phyloP scores from a whole-genome alignment of 2,888 invertebrate species.

The Stenolophus ochropezus region DNA sequence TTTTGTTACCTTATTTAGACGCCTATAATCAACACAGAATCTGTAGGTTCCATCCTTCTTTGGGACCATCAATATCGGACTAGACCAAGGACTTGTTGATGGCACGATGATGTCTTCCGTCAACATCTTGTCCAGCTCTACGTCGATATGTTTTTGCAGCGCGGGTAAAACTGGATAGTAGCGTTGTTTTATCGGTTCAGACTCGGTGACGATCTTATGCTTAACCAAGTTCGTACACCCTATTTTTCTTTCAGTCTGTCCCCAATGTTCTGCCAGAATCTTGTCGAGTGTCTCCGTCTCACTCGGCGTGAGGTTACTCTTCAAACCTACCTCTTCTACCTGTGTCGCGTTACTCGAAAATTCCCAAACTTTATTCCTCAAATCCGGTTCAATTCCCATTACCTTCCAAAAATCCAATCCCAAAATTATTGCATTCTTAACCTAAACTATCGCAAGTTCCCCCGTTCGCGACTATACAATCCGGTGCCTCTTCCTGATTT shows the following conservation, averaged over 20 bases:
- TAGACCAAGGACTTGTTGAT: slow-evolving; percentile 65
- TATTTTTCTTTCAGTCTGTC: neutral
- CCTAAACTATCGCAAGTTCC: too few relatives aligned
- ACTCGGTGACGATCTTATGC: slow-evolving; percentile 51
- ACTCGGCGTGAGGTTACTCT: too few relatives aligned
- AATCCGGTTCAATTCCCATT: too few relatives aligned
- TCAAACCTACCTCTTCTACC: too few relatives aligned
- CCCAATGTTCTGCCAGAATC: neutral
- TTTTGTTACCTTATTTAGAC: slow-evolving; percentile 66
- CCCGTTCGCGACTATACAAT: too few relatives aligned
- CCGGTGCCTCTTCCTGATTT: too few relatives aligned
- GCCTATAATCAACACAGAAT: slow-evolving; percentile 67
- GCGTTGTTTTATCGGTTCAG: slow-evolving; percentile 56
- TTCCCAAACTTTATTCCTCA: too few relatives aligned
- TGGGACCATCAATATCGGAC: slow-evolving; percentile 65
- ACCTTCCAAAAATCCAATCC: too few relatives aligned
- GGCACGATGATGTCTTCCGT: slow-evolving; percentile 64
- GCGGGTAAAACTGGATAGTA: slow-evolving; percentile 61
- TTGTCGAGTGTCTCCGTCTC: too few relatives aligned
- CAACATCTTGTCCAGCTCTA: slow-evolving; percentile 63
- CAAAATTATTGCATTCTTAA: too few relatives aligned
- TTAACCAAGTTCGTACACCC: slow-evolving; percentile 46
- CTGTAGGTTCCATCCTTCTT: slow-evolving; percentile 65
- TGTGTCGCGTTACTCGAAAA: too few relatives aligned
- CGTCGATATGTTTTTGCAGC: slow-evolving; percentile 52